Evolutionary conservation across 1,140 invertebrate genomes (phyloP).

Genomic region (Thereuonema tuberculata): DNA sequence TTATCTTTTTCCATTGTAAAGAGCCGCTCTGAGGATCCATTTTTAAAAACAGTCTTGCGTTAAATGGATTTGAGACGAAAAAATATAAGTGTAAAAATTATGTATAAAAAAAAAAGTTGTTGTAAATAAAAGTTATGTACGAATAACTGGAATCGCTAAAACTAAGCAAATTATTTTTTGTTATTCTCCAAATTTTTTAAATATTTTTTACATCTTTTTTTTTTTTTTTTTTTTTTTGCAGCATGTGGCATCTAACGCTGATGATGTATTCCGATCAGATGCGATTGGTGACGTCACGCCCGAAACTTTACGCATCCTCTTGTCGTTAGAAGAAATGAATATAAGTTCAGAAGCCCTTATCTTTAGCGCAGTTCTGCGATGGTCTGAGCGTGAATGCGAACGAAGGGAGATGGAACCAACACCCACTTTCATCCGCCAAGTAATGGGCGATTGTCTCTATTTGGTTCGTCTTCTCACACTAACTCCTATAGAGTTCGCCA

Average conservation of each 20-base stretch:
- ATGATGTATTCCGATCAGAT: constrained; percentile 52
- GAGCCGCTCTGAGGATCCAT: too few relatives aligned
- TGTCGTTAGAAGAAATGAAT: constrained; percentile 44
- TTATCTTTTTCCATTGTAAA: too few relatives aligned
- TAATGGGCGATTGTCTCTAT: neutral
- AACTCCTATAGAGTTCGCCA: constrained; percentile 60
- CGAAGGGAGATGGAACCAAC: constrained; percentile 20
- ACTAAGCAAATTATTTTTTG: too few relatives aligned
- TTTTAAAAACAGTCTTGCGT: too few relatives aligned
- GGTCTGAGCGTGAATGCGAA: constrained; percentile 37
- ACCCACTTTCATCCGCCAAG: constrained; percentile 23
- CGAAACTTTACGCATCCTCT: constrained; percentile 52
- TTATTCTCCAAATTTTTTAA: too few relatives aligned
- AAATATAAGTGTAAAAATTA: too few relatives aligned
- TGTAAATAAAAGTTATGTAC: too few relatives aligned
- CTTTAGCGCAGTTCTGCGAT: constrained; percentile 53
- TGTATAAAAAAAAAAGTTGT: too few relatives aligned
- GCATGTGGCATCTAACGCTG: constrained; percentile 32
- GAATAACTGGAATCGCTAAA: too few relatives aligned
- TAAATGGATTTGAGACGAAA: too few relatives aligned
- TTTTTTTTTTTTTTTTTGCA: neutral
- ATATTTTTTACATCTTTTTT: neutral
- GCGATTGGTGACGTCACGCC: constrained; percentile 60
- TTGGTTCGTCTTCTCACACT: constrained; percentile 47
- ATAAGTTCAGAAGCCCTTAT: constrained; percentile 57